Evolutionary conservation across 2,113 vertebrate species (phyloP).

Genomic region (Hyla sarda): DNA sequence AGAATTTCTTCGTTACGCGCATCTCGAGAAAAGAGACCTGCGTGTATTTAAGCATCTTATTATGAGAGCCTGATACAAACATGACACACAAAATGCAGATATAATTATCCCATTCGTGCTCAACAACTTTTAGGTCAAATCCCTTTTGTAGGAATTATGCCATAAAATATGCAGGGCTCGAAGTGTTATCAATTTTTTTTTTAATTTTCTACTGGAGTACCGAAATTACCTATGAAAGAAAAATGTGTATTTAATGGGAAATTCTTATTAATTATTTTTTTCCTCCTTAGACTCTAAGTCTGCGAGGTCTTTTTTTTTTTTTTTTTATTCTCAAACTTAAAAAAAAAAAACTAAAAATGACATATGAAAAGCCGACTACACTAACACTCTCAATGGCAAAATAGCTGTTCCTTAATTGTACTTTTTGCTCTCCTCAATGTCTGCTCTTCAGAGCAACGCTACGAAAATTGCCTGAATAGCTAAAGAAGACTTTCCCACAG

Average conservation of each 20-base stretch:
- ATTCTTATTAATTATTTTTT: conserved; percentile 25
- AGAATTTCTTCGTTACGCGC: conserved; percentile 43
- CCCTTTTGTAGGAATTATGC: conserved; percentile 95
- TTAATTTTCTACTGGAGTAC: conserved; percentile 63
- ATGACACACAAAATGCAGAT: conserved; percentile 85
- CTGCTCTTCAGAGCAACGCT: conserved; percentile 93
- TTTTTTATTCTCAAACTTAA: conserved; percentile 60
- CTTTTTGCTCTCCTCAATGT: conserved; percentile 98
- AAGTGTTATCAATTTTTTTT: conserved; percentile 87
- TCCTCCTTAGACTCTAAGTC: not conserved
- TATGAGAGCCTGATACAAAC: conserved; percentile 86
- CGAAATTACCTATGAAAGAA: conserved; percentile 13
- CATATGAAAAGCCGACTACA: conserved; percentile 94
- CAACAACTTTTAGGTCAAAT: conserved; percentile 85
- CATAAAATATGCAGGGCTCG: conserved; percentile 87
- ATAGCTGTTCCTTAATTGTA: conserved; percentile 96
- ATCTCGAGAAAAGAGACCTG: conserved; percentile 37
- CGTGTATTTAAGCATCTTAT: conserved; percentile 64
- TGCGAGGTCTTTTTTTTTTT: conserved; percentile 73
- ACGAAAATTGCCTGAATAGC: conserved; percentile 99
- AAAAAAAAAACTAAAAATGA: conserved; percentile 74
- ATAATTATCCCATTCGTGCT: conserved; percentile 87
- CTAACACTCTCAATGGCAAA: conserved; percentile 92
- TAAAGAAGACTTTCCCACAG: conserved; percentile 99
- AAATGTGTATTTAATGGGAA: conserved; percentile 18